Evolutionary conservation across 2,888 invertebrate species (phyloP), one percentile per base, ranked within the genome.

Genomic region (Drosophila falleni): DNA sequence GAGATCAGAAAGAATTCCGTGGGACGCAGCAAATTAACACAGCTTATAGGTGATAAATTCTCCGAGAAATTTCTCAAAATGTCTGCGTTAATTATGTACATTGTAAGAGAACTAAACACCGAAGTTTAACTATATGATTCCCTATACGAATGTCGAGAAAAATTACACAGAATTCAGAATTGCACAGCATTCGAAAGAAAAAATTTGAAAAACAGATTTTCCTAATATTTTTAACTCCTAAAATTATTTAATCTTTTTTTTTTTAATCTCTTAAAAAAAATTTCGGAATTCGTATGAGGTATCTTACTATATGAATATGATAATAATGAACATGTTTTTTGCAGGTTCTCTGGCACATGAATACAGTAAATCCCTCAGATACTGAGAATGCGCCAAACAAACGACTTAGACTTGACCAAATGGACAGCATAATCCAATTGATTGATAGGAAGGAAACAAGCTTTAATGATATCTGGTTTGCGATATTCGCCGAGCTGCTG

Each of bases 381-480:
- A 51, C 29, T 3, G 50, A 53, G 0, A 50, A 62, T 5, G 31
- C 23, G 5, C 63, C 58, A 0, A 62, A 66, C 4, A 92, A 92
- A 79, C 75, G 91, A 9, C 13, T 67, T 0, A 81, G 66, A 41
- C 16, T 81, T 0, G 91, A 91, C 63, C 70, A 78, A 61, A 60
- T 91, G 29, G 90, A 90, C 23, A 59, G 41, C 3, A 16, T 92
- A 16, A 71, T 92, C 11, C 33, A 62, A 2, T 61, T 86, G 2
- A 81, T 87, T 13, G 80, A 80, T 26, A 74, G 66, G 5, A 64
- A 77, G 8, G 79, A 85, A 11, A 62, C 68, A 1, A 75, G 71
- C 3, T 89, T 90, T 15, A 91, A 89, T 76, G 90, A 88, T 46
- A 81, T 87, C 37, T 91, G 92, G 92, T 80, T 92, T 61, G 88